Evolutionary conservation across 1,140 invertebrate species (phyloP).

Genomic region (Stratiolaelaps scimitus): DNA sequence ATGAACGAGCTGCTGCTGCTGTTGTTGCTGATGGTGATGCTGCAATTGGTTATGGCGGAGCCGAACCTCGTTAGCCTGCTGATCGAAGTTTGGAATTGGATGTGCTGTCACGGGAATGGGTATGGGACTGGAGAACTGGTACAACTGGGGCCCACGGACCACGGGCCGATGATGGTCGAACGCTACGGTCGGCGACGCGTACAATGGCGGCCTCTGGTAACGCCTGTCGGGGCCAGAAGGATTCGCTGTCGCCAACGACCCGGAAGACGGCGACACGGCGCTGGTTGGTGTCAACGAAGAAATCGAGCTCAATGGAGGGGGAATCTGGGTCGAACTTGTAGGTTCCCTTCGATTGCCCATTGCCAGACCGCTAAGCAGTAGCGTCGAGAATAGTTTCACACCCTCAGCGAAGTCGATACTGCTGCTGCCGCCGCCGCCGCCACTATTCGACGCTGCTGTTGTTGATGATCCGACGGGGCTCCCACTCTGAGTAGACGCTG

Average conservation of each 20-base stretch:
- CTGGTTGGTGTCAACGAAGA: too few relatives aligned
- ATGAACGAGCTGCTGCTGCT: too few relatives aligned
- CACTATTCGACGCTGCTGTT: background rate
- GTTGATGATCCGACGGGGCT: background rate
- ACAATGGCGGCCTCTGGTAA: slow-evolving; percentile 1
- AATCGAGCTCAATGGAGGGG: too few relatives aligned
- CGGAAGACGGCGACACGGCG: background rate
- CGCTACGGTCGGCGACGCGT: background rate
- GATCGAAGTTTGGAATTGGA: too few relatives aligned
- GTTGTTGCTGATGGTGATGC: too few relatives aligned
- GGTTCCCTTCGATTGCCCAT: background rate
- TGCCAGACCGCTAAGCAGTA: slow-evolving; percentile 15
- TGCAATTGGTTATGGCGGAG: too few relatives aligned
- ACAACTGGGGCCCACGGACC: too few relatives aligned
- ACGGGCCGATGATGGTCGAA: too few relatives aligned
- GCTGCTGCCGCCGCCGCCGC: background rate
- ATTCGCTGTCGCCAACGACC: background rate
- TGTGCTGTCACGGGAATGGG: background rate
- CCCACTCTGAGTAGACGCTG: background rate
- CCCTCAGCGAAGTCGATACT: slow-evolving; percentile 26
- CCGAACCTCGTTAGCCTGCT: too few relatives aligned
- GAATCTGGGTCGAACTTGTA: too few relatives aligned
- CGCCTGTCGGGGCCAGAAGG: background rate
- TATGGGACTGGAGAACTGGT: slow-evolving; percentile 10
- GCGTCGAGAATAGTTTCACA: slow-evolving; percentile 22